A percentile compares a stretch with the other conserved stretches of the same genome.
phyloP scores from a whole-genome alignment of 2,113 vertebrate genomes.

The Loxodonta africana region DNA sequence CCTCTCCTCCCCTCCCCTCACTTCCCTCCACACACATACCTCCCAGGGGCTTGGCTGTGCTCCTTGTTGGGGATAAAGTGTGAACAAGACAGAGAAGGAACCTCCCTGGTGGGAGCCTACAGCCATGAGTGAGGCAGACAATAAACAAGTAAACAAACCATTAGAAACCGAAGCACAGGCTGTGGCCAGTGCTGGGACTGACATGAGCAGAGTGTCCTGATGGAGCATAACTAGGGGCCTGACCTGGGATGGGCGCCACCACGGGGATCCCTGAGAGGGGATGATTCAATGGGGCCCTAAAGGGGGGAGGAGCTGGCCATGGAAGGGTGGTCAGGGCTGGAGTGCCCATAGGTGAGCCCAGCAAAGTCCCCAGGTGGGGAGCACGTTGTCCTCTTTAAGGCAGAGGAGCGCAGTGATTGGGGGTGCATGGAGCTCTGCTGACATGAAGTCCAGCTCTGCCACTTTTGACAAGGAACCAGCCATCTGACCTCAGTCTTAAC shows the following conservation, averaged over 20 bases:
- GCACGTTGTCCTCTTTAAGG: not conserved
- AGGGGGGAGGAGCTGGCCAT: too few species aligned
- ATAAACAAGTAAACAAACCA: not conserved
- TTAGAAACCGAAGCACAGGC: not conserved
- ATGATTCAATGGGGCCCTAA: not conserved
- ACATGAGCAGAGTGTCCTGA: not conserved
- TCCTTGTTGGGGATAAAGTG: not conserved
- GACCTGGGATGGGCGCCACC: too few species aligned
- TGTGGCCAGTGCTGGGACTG: not conserved
- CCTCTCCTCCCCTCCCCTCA: too few species aligned
- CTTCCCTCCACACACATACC: not conserved
- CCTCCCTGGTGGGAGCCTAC: not conserved
- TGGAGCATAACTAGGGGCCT: not conserved
- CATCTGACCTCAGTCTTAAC: not conserved
- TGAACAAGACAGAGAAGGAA: not conserved
- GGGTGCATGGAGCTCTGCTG: not conserved
- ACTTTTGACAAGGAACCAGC: not conserved
- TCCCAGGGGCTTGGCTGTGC: not conserved
- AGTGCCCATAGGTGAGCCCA: not conserved
- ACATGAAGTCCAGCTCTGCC: not conserved
- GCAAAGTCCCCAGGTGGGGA: not conserved
- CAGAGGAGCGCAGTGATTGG: not conserved
- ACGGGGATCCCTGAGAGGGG: not conserved
- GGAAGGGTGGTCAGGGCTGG: too few species aligned
- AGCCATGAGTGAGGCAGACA: not conserved